Conservation (phyloP, 1,140 invertebrate genomes). For the Bilobella aurantiaca region DNA sequence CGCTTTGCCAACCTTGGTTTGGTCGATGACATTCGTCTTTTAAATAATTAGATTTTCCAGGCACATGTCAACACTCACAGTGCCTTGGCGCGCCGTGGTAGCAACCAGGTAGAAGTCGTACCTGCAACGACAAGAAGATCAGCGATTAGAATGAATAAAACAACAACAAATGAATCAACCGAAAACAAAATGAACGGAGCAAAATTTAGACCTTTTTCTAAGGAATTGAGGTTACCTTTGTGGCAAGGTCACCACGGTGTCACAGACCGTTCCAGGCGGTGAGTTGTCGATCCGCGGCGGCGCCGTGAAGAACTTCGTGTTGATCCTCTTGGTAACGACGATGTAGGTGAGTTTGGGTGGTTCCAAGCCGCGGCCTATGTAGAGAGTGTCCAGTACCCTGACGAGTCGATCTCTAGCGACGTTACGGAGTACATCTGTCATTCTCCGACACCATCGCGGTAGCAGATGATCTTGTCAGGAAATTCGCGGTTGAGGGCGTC, state of each 20-base stretch:
- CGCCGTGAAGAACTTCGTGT: conserved; percentile 44
- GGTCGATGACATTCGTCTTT: too few species aligned
- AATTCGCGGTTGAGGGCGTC: conserved; percentile 25
- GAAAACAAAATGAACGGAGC: neutral
- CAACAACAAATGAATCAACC: neutral
- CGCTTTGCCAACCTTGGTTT: too few species aligned
- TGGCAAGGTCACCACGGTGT: conserved; percentile 45
- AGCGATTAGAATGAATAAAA: neutral
- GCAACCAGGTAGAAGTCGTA: conserved; percentile 68
- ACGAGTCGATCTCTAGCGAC: conserved; percentile 57
- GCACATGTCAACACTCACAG: too few species aligned
- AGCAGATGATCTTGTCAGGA: conserved; percentile 14
- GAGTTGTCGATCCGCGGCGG: conserved; percentile 41
- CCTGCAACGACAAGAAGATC: conserved; percentile 39
- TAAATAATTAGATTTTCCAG: too few species aligned
- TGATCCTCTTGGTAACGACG: conserved; percentile 86
- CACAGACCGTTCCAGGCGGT: conserved; percentile 48
- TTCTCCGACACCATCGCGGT: conserved; percentile 23
- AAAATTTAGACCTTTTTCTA: too few species aligned
- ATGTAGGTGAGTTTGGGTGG: conserved; percentile 62
- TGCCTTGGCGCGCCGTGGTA: conserved; percentile 63
- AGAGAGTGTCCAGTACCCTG: neutral
- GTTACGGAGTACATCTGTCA: conserved; percentile 25
- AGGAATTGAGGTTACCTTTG: conserved; percentile 40
- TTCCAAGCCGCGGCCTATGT: conserved; percentile 43